Conservation (phyloP, 1,140 invertebrate species). For the Trichonephila clavipes region DNA sequence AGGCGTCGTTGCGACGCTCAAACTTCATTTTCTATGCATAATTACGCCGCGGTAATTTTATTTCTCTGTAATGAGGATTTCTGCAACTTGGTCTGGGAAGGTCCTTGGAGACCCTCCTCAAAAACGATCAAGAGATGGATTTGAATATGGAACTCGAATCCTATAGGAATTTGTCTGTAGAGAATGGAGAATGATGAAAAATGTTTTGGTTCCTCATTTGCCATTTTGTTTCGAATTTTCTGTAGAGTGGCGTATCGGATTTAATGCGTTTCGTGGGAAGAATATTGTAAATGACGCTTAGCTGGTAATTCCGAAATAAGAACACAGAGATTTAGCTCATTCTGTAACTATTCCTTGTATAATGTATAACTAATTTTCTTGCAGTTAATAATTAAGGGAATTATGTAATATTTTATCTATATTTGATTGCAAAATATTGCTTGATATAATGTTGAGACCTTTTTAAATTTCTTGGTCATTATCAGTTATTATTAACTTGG, state of each 20-base stretch:
- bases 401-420: no score
- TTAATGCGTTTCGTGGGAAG: background rate
- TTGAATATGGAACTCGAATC: background rate
- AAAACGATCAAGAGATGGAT: background rate
- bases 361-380: no score
- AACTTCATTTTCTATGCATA: constrained; percentile 44
- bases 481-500: no score
- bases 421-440: no score
- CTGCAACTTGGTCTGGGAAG: background rate
- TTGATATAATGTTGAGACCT: no score
- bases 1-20: constrained; percentile 8
- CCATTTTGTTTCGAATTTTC: background rate
- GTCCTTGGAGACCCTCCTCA: background rate
- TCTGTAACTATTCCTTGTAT: background rate
- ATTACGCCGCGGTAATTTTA: constrained; percentile 51
- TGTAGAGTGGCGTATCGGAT: no score
- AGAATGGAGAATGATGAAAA: background rate
- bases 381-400: no score
- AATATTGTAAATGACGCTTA: background rate
- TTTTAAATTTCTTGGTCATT: no score
- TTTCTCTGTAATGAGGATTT: constrained; percentile 42
- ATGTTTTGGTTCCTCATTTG: background rate
- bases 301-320: no score
- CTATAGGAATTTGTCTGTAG: background rate
- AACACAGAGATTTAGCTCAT: no score